Percentiles rank a stretch among this genome's conserved stretches.
Evolutionary conservation across 1,140 invertebrate species (phyloP).

Genomic region (Drosophila burlai): DNA sequence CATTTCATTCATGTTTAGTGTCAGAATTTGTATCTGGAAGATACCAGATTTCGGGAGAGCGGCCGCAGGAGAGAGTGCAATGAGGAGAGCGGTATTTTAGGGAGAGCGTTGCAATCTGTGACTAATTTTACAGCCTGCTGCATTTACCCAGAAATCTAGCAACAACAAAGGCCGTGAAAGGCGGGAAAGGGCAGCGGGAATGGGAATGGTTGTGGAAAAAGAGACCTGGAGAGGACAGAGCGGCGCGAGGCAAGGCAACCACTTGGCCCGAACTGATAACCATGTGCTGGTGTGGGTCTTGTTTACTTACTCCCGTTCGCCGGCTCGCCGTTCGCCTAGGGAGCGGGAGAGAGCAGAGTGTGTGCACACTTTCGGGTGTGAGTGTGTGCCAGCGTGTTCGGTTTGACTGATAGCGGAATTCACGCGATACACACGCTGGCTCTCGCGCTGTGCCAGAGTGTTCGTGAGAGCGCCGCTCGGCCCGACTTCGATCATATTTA

Average conservation of each 20-base stretch:
- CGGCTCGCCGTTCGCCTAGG: constrained; percentile 49
- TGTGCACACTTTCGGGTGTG: constrained; percentile 25
- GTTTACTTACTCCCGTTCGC: constrained; percentile 76
- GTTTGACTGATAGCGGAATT: constrained; percentile 75
- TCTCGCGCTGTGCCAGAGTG: background rate
- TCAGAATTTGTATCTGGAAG: constrained; percentile 32
- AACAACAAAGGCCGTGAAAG: constrained; percentile 1
- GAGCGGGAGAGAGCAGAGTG: constrained; percentile 33
- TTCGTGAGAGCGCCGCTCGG: constrained; percentile 12
- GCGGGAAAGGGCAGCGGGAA: constrained; percentile 10
- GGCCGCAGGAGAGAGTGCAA: background rate
- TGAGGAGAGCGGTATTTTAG: background rate
- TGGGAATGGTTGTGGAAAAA: background rate
- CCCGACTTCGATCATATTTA: constrained; percentile 71
- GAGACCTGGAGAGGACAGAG: background rate
- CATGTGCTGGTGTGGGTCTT: constrained; percentile 72
- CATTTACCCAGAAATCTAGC: constrained; percentile 45
- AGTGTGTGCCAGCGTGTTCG: constrained; percentile 62
- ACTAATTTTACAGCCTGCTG: constrained; percentile 51
- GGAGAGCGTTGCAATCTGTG: constrained; percentile 32
- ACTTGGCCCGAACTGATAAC: constrained; percentile 63
- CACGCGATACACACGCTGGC: constrained; percentile 70
- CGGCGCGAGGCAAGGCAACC: constrained; percentile 15
- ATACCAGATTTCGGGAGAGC: constrained; percentile 28
- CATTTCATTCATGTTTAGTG: constrained; percentile 31